Evolutionary conservation across 2,888 invertebrate genomes (phyloP).

Genomic region (Drosophila sordidula): DNA sequence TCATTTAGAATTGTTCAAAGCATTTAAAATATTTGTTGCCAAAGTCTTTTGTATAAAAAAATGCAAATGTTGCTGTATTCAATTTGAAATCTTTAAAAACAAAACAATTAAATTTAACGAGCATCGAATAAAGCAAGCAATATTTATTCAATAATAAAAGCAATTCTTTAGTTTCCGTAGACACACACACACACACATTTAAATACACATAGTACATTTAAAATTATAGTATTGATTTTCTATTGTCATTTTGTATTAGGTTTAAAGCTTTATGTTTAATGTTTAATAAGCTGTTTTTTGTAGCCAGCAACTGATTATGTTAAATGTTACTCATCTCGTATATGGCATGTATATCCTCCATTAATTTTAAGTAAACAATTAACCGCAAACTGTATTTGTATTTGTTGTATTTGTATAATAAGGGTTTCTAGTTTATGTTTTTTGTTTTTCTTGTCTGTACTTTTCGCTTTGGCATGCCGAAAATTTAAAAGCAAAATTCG

Average conservation of each 20-base stretch:
- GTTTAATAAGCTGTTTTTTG: conserved; percentile 52
- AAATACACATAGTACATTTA: conserved; percentile 18
- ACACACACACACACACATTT: conserved; percentile 1
- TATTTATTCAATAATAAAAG: conserved; percentile 11
- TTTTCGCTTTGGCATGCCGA: conserved; percentile 11
- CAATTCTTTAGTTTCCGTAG: conserved; percentile 20
- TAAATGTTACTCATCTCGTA: conserved; percentile 65
- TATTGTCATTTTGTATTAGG: conserved; percentile 71
- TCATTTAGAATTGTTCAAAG: conserved; percentile 17
- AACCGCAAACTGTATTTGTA: conserved; percentile 20
- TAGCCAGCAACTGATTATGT: conserved; percentile 76
- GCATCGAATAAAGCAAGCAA: conserved; percentile 36
- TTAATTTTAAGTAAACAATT: conserved; percentile 24
- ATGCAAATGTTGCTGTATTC: conserved; percentile 2
- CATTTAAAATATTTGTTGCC: conserved; percentile 44
- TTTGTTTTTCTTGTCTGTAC: conserved; percentile 63
- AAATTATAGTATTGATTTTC: conserved; percentile 60
- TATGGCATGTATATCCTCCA: conserved; percentile 47
- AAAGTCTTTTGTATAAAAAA: conserved; percentile 23
- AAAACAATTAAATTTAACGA: not conserved
- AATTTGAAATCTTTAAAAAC: not conserved
- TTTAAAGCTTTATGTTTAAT: conserved; percentile 73
- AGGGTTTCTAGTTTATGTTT: conserved; percentile 70
- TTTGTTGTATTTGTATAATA: conserved; percentile 49
- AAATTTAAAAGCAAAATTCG: not conserved